phyloP scores from a whole-genome alignment of 2,113 vertebrate genomes.

The Lethenteron camtschaticum region DNA sequence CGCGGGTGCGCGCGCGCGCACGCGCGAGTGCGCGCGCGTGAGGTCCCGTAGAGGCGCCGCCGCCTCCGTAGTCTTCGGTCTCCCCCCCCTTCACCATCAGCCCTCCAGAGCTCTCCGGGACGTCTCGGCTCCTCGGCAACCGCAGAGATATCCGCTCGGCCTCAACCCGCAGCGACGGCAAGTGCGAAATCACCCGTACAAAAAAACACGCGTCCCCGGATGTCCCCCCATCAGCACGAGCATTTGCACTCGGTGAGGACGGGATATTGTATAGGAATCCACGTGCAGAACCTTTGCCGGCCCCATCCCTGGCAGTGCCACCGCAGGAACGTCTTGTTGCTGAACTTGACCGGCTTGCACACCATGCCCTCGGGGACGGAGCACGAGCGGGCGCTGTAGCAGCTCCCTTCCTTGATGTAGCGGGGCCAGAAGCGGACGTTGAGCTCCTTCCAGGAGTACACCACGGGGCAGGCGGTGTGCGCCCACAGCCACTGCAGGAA shows the following conservation, averaged over 20 bases:
- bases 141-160: no score
- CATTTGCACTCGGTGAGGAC: slow-evolving; percentile 87
- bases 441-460: slow-evolving; percentile 68
- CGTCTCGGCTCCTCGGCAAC: neutral
- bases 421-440: slow-evolving; percentile 70
- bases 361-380: slow-evolving; percentile 75
- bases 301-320: slow-evolving; percentile 79
- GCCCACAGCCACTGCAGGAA: slow-evolving; percentile 73
- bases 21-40: no score
- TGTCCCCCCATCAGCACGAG: slow-evolving; percentile 37
- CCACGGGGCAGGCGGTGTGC: slow-evolving; percentile 55
- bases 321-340: slow-evolving; percentile 62
- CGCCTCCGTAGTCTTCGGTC: neutral
- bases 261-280: slow-evolving; percentile 76
- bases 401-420: slow-evolving; percentile 66
- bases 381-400: slow-evolving; percentile 55
- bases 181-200: neutral
- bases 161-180: neutral
- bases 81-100: neutral
- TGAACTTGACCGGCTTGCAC: slow-evolving; percentile 57
- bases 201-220: neutral
- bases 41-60: neutral
- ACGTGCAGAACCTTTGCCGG: slow-evolving; percentile 68
- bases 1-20: no score
- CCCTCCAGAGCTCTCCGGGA: neutral